phyloP scores from a whole-genome alignment of 2,113 vertebrate species.

The Odocoileus hemionus region DNA sequence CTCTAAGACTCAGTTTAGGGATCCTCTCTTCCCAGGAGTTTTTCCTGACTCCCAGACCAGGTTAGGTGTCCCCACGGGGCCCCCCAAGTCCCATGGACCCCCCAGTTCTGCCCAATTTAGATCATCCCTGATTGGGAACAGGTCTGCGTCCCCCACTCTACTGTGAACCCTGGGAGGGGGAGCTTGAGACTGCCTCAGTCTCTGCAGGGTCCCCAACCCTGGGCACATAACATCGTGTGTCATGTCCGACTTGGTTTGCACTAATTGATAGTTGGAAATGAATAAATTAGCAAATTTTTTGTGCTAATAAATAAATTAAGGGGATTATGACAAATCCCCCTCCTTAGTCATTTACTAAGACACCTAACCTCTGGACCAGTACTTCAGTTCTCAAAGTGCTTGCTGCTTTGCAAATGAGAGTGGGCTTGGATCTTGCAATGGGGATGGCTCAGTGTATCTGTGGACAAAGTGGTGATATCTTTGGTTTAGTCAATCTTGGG shows the following conservation, averaged over 20 bases:
- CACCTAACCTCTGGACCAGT: background rate
- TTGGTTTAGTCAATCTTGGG: background rate
- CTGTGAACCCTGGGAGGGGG: background rate
- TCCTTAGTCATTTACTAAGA: background rate
- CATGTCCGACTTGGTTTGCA: background rate
- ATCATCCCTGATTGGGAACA: background rate
- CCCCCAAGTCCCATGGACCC: background rate
- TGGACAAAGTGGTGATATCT: background rate
- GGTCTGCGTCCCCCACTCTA: background rate
- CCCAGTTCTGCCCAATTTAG: background rate
- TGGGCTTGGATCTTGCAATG: background rate
- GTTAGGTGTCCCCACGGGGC: background rate
- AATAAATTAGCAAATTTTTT: background rate
- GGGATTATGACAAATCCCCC: background rate
- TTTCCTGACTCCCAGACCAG: background rate
- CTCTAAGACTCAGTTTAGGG: background rate
- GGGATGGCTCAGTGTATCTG: background rate
- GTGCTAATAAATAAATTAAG: background rate
- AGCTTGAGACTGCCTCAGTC: background rate
- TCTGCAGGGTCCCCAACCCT: background rate
- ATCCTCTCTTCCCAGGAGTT: background rate
- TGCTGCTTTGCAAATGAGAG: background rate
- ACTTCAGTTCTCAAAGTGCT: background rate
- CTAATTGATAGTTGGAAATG: background rate
- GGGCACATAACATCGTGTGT: background rate